Base-by-base conservation (phyloP, 2,888 invertebrate species). In the Agrochola litura region DNA sequence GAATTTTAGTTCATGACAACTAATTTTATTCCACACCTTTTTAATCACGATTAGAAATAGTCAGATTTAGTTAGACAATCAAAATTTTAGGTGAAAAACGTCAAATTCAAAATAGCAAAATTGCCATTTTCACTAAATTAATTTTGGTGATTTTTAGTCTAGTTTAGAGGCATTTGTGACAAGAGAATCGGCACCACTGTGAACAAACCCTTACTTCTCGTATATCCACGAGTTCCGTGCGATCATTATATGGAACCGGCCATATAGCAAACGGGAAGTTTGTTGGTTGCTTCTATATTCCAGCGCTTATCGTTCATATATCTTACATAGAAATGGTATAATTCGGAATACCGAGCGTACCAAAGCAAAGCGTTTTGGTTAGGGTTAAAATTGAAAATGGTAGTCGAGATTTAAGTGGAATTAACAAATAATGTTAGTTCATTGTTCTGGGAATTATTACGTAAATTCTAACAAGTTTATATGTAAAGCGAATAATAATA, bases 241-340 rank as follows among this genome's bases (percentile, higher is more conserved):
- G 43, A 78, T 78, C 78, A 82, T 78, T 82, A 82, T 82, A 67
- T 73, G 66, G 69, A 67, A 58, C 78, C 41, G 64, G 68, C 71
- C 71, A 76, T 81, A 76, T 68, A 78, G 41, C 69, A 58, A 82
- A 61, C 60, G 52, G 25, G 54, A 67, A 78, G 67, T 78, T 82
- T 71, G 70, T 73, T 73, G 76, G 56, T 46, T 58, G 60, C n/a
- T 58, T 54, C 37, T 73, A 61, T 63, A 83, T 58, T 67, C 46
- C 64, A 41, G 69, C 58, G 69, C 58, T 78, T 83, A 83, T 76
- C 70, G 76, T 73, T 76, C 64, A 80, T 68, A 72, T 75, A 74
- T 81, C 65, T 67, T 64, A 76, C 41, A 61, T 58, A 70, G 52
- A 73, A 70, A 67, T 70, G n/a, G 64, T 71, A 60, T 65, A 68